Evolutionary conservation across 2,888 invertebrate genomes (phyloP).

Genomic region (Ormyrus pomaceus): DNA sequence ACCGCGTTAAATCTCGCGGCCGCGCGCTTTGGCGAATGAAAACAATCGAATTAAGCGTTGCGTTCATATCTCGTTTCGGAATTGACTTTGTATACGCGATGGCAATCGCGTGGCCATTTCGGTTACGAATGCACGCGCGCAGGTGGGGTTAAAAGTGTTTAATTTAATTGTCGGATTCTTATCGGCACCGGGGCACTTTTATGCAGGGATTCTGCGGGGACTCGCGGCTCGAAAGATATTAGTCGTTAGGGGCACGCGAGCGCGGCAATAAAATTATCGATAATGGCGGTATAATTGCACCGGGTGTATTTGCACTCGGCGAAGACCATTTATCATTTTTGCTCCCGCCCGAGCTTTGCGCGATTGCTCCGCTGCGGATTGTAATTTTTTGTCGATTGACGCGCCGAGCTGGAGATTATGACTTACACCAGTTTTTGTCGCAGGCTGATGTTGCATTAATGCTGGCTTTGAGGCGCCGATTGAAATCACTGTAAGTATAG

Average conservation of each 20-base stretch:
- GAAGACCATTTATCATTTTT: constrained; percentile 7
- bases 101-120: too few relatives aligned
- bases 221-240: too few relatives aligned
- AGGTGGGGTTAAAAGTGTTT: constrained; percentile 4
- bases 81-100: not conserved
- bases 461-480: too few relatives aligned
- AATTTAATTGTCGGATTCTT: constrained; percentile 16
- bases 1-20: too few relatives aligned
- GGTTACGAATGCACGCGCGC: too few relatives aligned
- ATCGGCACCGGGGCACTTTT: not conserved
- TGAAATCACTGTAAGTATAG: too few relatives aligned
- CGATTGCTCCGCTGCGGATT: too few relatives aligned
- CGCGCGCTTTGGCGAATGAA: constrained; percentile 18
- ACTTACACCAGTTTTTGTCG: too few relatives aligned
- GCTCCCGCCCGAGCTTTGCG: not conserved
- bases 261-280: constrained; percentile 25
- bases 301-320: not conserved
- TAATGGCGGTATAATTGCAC: constrained; percentile 7
- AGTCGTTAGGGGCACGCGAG: constrained; percentile 5
- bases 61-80: not conserved
- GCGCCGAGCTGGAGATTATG: too few relatives aligned
- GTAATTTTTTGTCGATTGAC: too few relatives aligned
- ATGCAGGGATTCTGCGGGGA: not conserved
- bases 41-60: constrained; percentile 38
- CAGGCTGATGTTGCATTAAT: too few relatives aligned